Evolutionary conservation across 2,797 vertebrate genomes (phyloP), one percentile per base, ranked within the genome.

Genomic region (Lemur catta): DNA sequence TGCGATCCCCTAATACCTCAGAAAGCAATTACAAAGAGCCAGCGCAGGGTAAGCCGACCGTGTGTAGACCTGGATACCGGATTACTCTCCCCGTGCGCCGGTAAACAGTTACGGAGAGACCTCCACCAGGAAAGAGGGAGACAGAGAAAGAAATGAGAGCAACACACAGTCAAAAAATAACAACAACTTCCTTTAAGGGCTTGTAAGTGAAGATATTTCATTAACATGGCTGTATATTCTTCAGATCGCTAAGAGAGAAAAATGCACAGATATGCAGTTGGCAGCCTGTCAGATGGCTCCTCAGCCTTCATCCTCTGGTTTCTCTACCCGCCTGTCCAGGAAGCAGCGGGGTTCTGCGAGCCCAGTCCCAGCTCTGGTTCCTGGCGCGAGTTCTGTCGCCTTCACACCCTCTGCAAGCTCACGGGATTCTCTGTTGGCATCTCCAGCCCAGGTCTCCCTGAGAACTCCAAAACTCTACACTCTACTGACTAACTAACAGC

Each of bases 121-220:
- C 33, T 61, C 4, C 0, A 3, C 15, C 3, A 46, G n/a, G 0
- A 59, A 0, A 12, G 2, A 74, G 2, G 4, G 13, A 13, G 65
- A 46, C 33, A 71, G 38, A 38, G 24, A 13, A 63, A 30, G 22
- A 48, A 78, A n/a, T 6, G 6, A 52, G 24, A 38, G 15, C 11
- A 41, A 43, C 28, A 30, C 50, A n/a, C 52, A 15, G 48, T 76
- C 48, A 35, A 88, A 22, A 87, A 61, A 63, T 48, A 28, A 18
- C 7, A 9, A 9, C 15, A 4, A 15, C 0, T 3, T 8, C 41
- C 24, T 50, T 35, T 30, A 1, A 17, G 24, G 11, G 3, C 18
- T 26, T n/a, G 24, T 18, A 17, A n/a, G 50, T 26, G 1, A 4
- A 71, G 50, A 4, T 38, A 1, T 35, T 4, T 0, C 3, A 5